Conservation (phyloP, 1,140 invertebrate genomes). For the Melitaea cinxia region DNA sequence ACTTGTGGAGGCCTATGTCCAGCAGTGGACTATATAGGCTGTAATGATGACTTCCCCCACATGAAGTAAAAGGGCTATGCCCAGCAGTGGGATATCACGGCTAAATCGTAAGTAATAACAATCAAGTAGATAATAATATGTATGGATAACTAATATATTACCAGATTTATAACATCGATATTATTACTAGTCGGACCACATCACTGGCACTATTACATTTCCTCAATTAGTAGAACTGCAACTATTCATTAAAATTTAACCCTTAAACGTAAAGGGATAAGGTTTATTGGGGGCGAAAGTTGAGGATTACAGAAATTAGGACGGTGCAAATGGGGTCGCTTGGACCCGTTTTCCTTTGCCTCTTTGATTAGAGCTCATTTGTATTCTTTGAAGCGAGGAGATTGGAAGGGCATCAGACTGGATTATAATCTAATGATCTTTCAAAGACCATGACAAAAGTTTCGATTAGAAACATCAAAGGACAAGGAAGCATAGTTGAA, state of each 20-base stretch:
- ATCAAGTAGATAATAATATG: no score
- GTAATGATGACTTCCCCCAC: no score
- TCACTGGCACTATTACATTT: not conserved
- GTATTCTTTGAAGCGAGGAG: slow-evolving; percentile 20
- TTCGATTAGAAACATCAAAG: not conserved
- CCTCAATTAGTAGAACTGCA: not conserved
- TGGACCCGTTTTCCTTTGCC: slow-evolving; percentile 4
- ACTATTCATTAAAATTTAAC: not conserved
- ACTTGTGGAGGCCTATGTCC: no score
- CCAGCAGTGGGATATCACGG: no score
- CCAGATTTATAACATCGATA: no score
- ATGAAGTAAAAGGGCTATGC: no score
- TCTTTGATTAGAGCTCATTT: slow-evolving; percentile 28
- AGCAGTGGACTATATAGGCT: no score
- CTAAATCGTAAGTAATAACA: no score
- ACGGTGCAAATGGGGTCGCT: slow-evolving; percentile 10
- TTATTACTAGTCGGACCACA: not conserved
- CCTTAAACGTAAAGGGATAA: not conserved
- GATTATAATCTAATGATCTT: slow-evolving; percentile 15
- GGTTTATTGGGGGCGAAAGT: not conserved
- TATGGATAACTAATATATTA: no score
- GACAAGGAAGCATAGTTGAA: no score
- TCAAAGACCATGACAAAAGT: not conserved
- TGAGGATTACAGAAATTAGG: slow-evolving; percentile 18
- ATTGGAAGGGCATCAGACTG: slow-evolving; percentile 17